These are phyloP conservation scores for Drosophila stalkeri DNA, from an alignment of 2,888 invertebrate genomes.

Conservation along the genomic window DNA sequence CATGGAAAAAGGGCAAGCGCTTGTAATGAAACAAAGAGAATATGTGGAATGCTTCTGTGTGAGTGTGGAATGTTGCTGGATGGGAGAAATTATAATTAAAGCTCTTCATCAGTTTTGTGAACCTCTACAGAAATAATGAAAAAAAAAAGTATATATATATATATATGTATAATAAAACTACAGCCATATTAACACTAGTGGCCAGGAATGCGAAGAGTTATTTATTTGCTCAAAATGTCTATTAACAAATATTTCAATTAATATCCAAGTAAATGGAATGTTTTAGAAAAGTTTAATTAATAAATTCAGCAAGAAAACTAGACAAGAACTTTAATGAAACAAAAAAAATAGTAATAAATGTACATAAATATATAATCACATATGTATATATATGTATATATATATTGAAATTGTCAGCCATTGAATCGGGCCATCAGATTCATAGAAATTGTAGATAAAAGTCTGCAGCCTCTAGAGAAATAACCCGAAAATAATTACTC, in stretches of 20 bases:
- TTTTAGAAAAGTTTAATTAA: slow-evolving; percentile 13
- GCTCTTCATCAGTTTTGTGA: slow-evolving; percentile 29
- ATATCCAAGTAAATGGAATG: slow-evolving; percentile 11
- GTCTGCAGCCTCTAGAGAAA: background rate
- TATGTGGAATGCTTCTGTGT: slow-evolving; percentile 39
- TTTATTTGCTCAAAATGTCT: slow-evolving; percentile 30
- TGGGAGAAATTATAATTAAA: slow-evolving; percentile 57
- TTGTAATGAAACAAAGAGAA: slow-evolving; percentile 62
- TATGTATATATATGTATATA: too few relatives aligned
- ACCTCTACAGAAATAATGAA: slow-evolving; percentile 8
- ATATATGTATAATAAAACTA: background rate
- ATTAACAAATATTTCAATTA: slow-evolving; percentile 42
- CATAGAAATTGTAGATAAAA: slow-evolving; percentile 2
- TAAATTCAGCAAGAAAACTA: background rate
- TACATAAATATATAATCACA: background rate
- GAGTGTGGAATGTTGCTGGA: slow-evolving; percentile 40
- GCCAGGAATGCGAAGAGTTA: slow-evolving; percentile 31
- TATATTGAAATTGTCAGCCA: background rate
- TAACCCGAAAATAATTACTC: background rate
- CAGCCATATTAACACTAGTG: slow-evolving; percentile 4
- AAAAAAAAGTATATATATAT: background rate
- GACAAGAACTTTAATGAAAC: background rate
- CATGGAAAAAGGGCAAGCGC: slow-evolving; percentile 37
- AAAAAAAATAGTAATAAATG: background rate
- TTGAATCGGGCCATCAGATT: background rate